phyloP scores from a whole-genome alignment of 2,113 vertebrate species.

The pig (Sus scrofa) region T2T-Sscrofa CM000812.6:1526501-1527000 shows the following conservation, averaged over 20 bases:
- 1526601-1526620: neutral
- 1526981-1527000: neutral
- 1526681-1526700: neutral
- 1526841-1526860: no score
- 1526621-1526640: neutral
- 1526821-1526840: no score
- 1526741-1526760: neutral
- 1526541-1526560: fast-evolving
- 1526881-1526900: no score
- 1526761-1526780: no score
- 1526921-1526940: fast-evolving
- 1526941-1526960: fast-evolving
- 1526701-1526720: fast-evolving
- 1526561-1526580: neutral
- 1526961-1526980: fast-evolving
- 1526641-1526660: neutral
- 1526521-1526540: fast-evolving
- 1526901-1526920: no score
- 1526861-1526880: fast-evolving
- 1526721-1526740: neutral
- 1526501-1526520: fast-evolving
- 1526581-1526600: neutral
- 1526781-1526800: neutral
- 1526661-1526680: neutral
- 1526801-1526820: neutral